phyloP scores from a whole-genome alignment of 2,113 vertebrate species.

The Plectropomus leopardus region DNA sequence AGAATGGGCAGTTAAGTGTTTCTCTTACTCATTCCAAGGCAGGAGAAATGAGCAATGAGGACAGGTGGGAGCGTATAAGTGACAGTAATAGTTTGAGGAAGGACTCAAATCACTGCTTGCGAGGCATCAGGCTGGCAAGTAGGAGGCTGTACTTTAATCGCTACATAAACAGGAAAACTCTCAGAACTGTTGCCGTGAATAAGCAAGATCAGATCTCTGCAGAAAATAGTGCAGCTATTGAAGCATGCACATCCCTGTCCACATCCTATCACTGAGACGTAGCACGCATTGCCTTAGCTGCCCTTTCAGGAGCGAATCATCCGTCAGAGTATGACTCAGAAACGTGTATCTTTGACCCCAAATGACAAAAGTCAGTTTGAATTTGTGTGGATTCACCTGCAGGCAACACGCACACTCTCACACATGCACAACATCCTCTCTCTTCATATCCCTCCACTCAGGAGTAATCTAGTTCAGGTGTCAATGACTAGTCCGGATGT shows the following conservation, averaged over 20 bases:
- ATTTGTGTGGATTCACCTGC: slow-evolving; percentile 47
- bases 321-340: background rate
- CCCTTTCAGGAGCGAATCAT: slow-evolving; percentile 23
- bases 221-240: background rate
- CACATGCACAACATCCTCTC: slow-evolving; percentile 1
- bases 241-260: background rate
- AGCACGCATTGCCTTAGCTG: background rate
- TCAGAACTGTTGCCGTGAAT: background rate
- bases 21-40: slow-evolving; percentile 35
- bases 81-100: slow-evolving; percentile 53
- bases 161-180: slow-evolving; percentile 22
- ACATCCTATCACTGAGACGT: background rate
- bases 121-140: slow-evolving; percentile 16
- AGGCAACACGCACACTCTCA: slow-evolving; percentile 4
- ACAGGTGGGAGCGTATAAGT: slow-evolving; percentile 51
- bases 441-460: slow-evolving; percentile 40
- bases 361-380: slow-evolving; percentile 50
- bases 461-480: slow-evolving; percentile 35
- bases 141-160: slow-evolving; percentile 1
- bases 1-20: slow-evolving; percentile 59
- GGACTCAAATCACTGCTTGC: slow-evolving; percentile 42
- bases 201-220: slow-evolving; percentile 13
- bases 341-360: slow-evolving; percentile 28
- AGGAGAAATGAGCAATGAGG: slow-evolving; percentile 59
- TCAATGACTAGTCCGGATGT: slow-evolving; percentile 55